A percentile compares a stretch with the other conserved stretches of the same genome.
phyloP scores from a whole-genome alignment of 1,140 invertebrate genomes.

The Megalonaias nervosa region DNA sequence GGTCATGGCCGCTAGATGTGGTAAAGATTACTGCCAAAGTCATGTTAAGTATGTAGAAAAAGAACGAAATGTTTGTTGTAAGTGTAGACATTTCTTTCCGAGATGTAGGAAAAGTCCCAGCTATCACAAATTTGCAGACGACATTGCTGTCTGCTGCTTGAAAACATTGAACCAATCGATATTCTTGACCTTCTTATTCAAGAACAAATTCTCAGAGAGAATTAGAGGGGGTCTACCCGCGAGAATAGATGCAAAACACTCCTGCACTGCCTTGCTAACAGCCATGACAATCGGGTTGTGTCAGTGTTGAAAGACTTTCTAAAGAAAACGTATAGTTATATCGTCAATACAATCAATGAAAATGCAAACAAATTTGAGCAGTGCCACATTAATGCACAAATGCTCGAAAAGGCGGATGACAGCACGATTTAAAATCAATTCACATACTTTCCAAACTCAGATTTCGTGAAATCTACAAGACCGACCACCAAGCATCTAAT shows the following conservation, averaged over 20 bases:
- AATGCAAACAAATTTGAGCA: too few relatives aligned
- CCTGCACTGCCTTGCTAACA: slow-evolving; percentile 9
- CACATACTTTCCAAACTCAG: too few relatives aligned
- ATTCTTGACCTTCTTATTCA: slow-evolving; percentile 37
- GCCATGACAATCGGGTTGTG: not conserved
- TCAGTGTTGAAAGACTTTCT: slow-evolving; percentile 10
- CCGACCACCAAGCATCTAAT: too few relatives aligned
- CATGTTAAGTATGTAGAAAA: too few relatives aligned
- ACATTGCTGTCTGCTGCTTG: slow-evolving; percentile 28
- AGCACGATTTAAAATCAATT: too few relatives aligned
- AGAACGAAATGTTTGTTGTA: too few relatives aligned
- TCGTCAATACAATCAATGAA: not conserved
- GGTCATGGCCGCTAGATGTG: too few relatives aligned
- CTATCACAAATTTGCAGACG: not conserved
- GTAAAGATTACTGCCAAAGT: too few relatives aligned
- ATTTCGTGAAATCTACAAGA: not conserved
- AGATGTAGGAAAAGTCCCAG: too few relatives aligned
- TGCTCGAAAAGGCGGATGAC: not conserved
- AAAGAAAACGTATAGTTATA: slow-evolving; percentile 23
- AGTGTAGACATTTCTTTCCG: too few relatives aligned
- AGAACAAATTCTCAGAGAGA: slow-evolving; percentile 30
- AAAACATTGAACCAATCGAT: slow-evolving; percentile 42
- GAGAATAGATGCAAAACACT: slow-evolving; percentile 26
- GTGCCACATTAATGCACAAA: too few relatives aligned
- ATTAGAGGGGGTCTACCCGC: slow-evolving; percentile 18